A percentile compares a stretch with the other conserved stretches of the same genome.
phyloP scores from a whole-genome alignment of 2,797 vertebrate genomes.

The Pelobates cultripes region DNA sequence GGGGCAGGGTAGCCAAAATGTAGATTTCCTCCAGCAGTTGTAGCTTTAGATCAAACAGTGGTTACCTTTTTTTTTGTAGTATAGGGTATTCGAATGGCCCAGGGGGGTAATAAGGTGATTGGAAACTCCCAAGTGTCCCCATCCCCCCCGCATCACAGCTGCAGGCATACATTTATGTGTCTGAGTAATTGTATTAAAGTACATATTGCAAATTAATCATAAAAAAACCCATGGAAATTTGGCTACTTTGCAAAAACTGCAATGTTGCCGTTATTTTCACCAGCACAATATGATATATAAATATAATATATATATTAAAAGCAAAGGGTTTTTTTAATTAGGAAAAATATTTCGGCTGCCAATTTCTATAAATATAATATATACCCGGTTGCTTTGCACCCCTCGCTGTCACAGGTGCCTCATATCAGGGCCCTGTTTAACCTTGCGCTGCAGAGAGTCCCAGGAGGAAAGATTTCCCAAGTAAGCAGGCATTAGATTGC shows the following conservation, averaged over 20 bases:
- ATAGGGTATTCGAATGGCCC: no score
- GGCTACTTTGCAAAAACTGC: neutral
- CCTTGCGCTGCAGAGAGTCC: no score
- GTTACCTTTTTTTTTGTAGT: no score
- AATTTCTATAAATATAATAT: neutral
- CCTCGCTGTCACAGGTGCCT: no score
- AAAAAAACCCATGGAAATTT: neutral
- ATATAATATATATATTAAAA: neutral
- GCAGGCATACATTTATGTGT: constrained; percentile 9
- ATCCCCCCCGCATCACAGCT: neutral
- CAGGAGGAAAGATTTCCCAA: no score
- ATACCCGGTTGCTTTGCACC: no score
- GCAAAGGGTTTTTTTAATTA: neutral
- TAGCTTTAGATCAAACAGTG: no score
- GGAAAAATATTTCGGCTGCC: neutral
- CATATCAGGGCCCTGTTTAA: no score
- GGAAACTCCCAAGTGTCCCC: neutral
- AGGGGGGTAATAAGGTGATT: neutral
- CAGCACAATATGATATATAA: neutral
- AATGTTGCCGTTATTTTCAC: neutral
- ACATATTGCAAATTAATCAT: neutral
- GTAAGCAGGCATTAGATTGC: no score
- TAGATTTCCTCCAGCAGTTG: no score
- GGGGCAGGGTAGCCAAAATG: no score
- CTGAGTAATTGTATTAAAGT: constrained; percentile 7